phyloP scores from a whole-genome alignment of 2,113 vertebrate genomes.

The Empidonax alnorum region DNA sequence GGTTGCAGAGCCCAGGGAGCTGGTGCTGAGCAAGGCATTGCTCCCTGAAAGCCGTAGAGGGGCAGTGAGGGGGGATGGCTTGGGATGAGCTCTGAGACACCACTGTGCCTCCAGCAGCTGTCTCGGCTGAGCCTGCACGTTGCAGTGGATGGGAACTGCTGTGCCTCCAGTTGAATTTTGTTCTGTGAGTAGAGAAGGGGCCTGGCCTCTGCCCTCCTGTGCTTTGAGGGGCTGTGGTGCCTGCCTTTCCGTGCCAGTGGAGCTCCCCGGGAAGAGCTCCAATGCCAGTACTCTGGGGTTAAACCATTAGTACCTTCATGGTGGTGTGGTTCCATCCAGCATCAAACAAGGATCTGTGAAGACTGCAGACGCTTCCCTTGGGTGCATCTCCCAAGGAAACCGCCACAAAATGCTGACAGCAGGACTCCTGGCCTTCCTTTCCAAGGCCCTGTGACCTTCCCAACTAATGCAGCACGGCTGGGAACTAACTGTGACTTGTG shows the following conservation, averaged over 20 bases:
- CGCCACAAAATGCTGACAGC: neutral
- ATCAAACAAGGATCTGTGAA: neutral
- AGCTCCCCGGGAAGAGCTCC: neutral
- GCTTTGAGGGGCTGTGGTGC: neutral
- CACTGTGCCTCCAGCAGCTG: neutral
- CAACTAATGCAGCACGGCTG: neutral
- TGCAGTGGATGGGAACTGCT: neutral
- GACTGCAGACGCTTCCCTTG: neutral
- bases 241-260: neutral
- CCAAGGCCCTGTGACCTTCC: slow-evolving; percentile 29
- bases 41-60: neutral
- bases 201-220: neutral
- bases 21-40: neutral
- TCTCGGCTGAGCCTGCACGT: neutral
- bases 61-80: neutral
- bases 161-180: neutral
- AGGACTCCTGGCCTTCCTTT: neutral
- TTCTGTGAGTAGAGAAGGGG: neutral
- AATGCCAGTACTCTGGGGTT: neutral
- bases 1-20: neutral
- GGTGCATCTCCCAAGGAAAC: neutral
- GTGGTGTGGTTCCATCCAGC: neutral
- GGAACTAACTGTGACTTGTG: slow-evolving; percentile 1
- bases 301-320: neutral
- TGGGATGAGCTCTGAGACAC: neutral